Evolutionary conservation across 1,140 invertebrate species (phyloP).

Genomic region (Drosophila tani): DNA sequence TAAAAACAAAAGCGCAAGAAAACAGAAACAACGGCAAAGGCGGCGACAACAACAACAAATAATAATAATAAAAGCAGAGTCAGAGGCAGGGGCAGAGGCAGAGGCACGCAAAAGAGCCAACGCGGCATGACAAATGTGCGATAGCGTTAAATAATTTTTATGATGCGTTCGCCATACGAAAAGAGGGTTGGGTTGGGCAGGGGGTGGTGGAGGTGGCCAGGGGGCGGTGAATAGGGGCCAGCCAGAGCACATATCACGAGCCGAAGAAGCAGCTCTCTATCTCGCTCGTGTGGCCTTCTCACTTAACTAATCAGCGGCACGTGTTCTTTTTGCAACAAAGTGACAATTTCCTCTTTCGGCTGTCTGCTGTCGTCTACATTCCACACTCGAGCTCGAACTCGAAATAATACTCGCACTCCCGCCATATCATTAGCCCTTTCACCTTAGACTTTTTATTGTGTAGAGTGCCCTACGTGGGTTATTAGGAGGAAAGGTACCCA

Average conservation of each 20-base stretch:
- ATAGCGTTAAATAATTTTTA: conserved; percentile 83
- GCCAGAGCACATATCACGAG: conserved; percentile 27
- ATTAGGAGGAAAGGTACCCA: neutral
- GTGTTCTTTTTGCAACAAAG: conserved; percentile 76
- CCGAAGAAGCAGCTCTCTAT: conserved; percentile 24
- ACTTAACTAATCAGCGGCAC: conserved; percentile 76
- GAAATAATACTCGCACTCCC: neutral
- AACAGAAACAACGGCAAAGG: conserved; percentile 14
- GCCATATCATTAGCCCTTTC: conserved; percentile 29
- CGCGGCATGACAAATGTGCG: conserved; percentile 79
- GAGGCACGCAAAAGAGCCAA: conserved; percentile 61
- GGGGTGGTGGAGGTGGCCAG: conserved; percentile 12
- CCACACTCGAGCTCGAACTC: neutral
- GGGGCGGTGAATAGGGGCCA: conserved; percentile 2
- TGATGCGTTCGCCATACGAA: conserved; percentile 71
- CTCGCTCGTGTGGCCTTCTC: conserved; percentile 49
- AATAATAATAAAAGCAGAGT: conserved; percentile 37
- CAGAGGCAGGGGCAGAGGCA: conserved; percentile 11
- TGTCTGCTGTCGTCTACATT: conserved; percentile 9
- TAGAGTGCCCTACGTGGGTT: conserved; percentile 6
- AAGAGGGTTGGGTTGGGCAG: conserved; percentile 13
- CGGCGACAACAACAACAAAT: conserved; percentile 8
- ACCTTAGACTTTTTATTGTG: neutral
- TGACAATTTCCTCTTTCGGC: conserved; percentile 70
- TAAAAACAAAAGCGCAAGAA: conserved; percentile 62